A percentile compares a stretch with the other conserved stretches of the same genome.
Evolutionary conservation across 1,140 invertebrate species (phyloP).

Genomic region (Leptonema lineaticorne): DNA sequence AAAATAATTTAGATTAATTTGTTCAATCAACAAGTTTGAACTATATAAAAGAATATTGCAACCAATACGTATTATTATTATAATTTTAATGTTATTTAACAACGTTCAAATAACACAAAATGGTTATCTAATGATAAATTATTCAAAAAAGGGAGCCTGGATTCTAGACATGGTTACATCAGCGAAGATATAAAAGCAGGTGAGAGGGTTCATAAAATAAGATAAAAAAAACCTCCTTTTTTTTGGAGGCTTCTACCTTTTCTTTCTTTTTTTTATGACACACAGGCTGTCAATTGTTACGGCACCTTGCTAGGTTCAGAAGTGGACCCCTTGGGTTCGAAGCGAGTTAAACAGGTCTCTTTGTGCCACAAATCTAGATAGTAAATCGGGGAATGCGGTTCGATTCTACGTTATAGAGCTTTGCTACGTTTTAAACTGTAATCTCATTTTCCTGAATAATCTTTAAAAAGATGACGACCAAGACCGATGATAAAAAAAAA

Average conservation of each 20-base stretch:
- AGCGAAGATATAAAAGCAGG: neutral
- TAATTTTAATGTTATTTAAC: too few species aligned
- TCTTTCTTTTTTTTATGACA: neutral
- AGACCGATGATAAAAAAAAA: too few species aligned
- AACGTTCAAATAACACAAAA: neutral
- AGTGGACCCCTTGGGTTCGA: neutral
- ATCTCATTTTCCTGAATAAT: too few species aligned
- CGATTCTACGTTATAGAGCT: too few species aligned
- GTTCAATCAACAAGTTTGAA: too few species aligned
- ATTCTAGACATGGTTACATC: neutral
- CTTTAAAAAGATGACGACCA: too few species aligned
- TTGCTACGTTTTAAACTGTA: too few species aligned
- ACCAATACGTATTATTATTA: too few species aligned
- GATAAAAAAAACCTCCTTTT: too few species aligned
- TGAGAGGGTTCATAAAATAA: neutral
- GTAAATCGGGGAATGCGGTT: conserved; percentile 1
- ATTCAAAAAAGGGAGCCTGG: neutral
- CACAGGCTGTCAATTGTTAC: neutral
- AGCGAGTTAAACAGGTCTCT: neutral
- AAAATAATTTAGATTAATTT: too few species aligned
- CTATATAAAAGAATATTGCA: too few species aligned
- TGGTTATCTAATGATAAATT: neutral
- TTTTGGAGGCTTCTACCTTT: too few species aligned
- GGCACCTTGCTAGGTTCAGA: neutral
- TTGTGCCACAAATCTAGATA: neutral